A percentile compares a stretch with the other conserved stretches of the same genome.
Conservation (phyloP, 2,888 invertebrate genomes). For the Steinernema hermaphroditum region DNA sequence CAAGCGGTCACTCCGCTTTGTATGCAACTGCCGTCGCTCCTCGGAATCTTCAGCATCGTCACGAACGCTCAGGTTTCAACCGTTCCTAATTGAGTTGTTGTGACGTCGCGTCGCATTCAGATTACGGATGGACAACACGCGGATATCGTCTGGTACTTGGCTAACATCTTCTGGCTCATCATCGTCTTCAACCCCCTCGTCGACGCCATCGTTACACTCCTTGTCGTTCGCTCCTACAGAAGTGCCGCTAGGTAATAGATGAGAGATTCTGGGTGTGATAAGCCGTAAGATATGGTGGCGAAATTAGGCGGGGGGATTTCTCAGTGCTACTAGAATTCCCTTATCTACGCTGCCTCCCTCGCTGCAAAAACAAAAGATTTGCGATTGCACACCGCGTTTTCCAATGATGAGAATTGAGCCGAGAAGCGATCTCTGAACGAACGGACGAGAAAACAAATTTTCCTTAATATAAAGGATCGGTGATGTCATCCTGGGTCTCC, state of each 20-base stretch:
- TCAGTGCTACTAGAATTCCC: too few species aligned
- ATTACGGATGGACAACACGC: not conserved
- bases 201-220: conserved; percentile 16
- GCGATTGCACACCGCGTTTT: too few species aligned
- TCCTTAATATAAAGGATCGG: too few species aligned
- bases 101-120: not conserved
- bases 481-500: too few species aligned
- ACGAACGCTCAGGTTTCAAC: not conserved
- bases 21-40: conserved; percentile 25
- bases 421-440: too few species aligned
- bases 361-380: too few species aligned
- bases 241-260: conserved; percentile 14
- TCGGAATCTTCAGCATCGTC: conserved; percentile 18
- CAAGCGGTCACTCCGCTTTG: conserved; percentile 26
- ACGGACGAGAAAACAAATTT: too few species aligned
- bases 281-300: too few species aligned
- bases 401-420: too few species aligned
- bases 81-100: not conserved
- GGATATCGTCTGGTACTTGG: conserved; percentile 26
- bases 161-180: conserved; percentile 28
- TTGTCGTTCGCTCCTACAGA: conserved; percentile 24
- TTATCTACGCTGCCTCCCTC: too few species aligned
- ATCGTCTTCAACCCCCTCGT: conserved; percentile 30
- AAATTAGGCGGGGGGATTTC: too few species aligned
- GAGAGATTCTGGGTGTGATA: too few species aligned